Evolutionary conservation across 2,888 invertebrate species (phyloP).

Genomic region (Drepana falcataria): DNA sequence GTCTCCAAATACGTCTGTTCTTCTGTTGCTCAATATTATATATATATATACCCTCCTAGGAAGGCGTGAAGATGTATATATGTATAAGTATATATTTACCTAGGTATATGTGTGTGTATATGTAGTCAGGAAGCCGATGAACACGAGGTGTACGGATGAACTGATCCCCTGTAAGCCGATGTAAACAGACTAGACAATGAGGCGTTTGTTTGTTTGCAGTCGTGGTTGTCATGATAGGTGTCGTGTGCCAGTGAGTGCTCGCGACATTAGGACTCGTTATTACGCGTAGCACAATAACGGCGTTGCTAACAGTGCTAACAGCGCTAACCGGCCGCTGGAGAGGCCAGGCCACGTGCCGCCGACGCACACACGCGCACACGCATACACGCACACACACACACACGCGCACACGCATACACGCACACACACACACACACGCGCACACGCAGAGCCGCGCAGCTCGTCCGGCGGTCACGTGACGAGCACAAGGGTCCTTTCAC

Average conservation of each 20-base stretch:
- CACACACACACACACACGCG: neutral
- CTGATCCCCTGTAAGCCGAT: too few species aligned
- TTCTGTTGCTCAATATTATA: too few species aligned
- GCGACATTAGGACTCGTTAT: neutral
- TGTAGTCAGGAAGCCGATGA: too few species aligned
- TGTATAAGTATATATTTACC: too few species aligned
- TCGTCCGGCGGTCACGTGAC: neutral
- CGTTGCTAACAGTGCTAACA: neutral
- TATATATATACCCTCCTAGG: too few species aligned
- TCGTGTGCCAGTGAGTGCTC: neutral
- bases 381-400: neutral
- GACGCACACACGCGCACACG: neutral
- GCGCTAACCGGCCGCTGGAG: neutral
- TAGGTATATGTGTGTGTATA: too few species aligned
- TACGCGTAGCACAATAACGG: neutral
- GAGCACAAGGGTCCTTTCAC: slow-evolving; percentile 1
- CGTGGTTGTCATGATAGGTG: neutral
- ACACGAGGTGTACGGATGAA: too few species aligned
- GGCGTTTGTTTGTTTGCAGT: too few species aligned
- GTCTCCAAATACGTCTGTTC: too few species aligned
- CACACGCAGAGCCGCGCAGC: too few species aligned
- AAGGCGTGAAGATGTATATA: too few species aligned
- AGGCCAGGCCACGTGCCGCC: slow-evolving; percentile 3
- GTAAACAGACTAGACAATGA: too few species aligned
- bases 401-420: neutral